Percentiles rank a stretch among this genome's conserved stretches.
phyloP scores from a whole-genome alignment of 2,888 invertebrate species.

The Caenorhabditis angaria region DNA sequence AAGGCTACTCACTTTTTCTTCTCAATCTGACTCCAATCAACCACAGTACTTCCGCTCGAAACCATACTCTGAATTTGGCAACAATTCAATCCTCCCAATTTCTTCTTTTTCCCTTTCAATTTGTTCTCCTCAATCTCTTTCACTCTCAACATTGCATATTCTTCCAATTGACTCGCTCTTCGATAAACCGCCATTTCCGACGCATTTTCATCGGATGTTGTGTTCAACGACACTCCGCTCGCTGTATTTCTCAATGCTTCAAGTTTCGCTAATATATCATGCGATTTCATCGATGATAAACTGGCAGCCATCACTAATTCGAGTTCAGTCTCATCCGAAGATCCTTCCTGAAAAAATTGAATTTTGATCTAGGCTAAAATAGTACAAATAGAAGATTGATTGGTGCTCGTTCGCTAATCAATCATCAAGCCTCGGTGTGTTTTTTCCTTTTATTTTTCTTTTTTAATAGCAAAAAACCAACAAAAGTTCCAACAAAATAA shows the following conservation, averaged over 20 bases:
- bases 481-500: not conserved
- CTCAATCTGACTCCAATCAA: slow-evolving; percentile 53
- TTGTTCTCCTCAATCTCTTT: slow-evolving; percentile 50
- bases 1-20: slow-evolving; percentile 48
- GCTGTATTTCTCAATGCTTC: slow-evolving; percentile 39
- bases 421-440: not conserved
- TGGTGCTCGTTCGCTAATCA: not conserved
- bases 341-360: not conserved
- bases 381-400: not conserved
- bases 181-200: slow-evolving; percentile 64
- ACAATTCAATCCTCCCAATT: slow-evolving; percentile 50
- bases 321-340: slow-evolving; percentile 74
- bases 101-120: slow-evolving; percentile 48
- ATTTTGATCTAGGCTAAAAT: too few relatives aligned
- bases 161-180: slow-evolving; percentile 61
- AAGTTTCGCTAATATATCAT: slow-evolving; percentile 62
- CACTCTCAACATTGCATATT: slow-evolving; percentile 55
- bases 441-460: not conserved
- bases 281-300: slow-evolving; percentile 63
- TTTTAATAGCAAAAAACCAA: not conserved
- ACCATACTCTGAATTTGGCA: slow-evolving; percentile 55
- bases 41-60: slow-evolving; percentile 49
- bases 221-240: slow-evolving; percentile 2
- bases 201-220: slow-evolving; percentile 37
- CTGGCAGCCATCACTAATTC: slow-evolving; percentile 77